Conservation (phyloP, 1,140 invertebrate species). For the Prorops nasuta region DNA sequence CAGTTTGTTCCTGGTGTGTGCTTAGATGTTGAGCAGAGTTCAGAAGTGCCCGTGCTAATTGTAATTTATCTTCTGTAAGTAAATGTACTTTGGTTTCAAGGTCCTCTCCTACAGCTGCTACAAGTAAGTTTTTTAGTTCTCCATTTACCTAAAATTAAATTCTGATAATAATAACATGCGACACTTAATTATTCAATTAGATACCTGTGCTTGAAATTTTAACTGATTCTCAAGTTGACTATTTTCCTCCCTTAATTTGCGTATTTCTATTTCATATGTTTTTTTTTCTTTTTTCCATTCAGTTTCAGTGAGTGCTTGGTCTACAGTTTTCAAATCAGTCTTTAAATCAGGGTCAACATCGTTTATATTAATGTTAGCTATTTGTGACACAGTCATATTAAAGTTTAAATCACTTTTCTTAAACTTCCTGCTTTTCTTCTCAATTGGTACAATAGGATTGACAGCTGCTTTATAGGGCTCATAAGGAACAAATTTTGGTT, state of each 20-base stretch:
- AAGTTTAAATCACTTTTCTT: slow-evolving; percentile 69
- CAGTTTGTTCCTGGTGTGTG: slow-evolving; percentile 88
- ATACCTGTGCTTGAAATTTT: slow-evolving; percentile 68
- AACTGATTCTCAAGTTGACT: slow-evolving; percentile 68
- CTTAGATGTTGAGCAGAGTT: slow-evolving; percentile 81
- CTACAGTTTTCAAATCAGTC: slow-evolving; percentile 19
- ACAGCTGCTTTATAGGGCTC: slow-evolving; percentile 86
- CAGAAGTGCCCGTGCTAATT: slow-evolving; percentile 79
- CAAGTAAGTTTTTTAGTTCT: slow-evolving; percentile 88
- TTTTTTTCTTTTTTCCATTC: slow-evolving; percentile 47
- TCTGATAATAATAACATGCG: slow-evolving; percentile 4
- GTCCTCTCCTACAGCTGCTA: slow-evolving; percentile 93
- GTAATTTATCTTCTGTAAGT: slow-evolving; percentile 86
- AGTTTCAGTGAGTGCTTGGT: slow-evolving; percentile 25
- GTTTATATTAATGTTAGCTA: slow-evolving; percentile 63
- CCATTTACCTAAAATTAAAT: slow-evolving; percentile 73
- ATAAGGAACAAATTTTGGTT: slow-evolving; percentile 83
- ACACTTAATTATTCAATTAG: slow-evolving; percentile 2
- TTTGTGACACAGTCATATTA: slow-evolving; percentile 66
- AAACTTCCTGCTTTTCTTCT: slow-evolving; percentile 55
- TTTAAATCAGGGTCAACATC: slow-evolving; percentile 38
- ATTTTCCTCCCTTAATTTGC: slow-evolving; percentile 63
- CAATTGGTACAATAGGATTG: slow-evolving; percentile 67
- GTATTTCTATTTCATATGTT: slow-evolving; percentile 57
- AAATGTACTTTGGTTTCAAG: slow-evolving; percentile 83